phyloP scores from a whole-genome alignment of 1,140 invertebrate species.

The Anastrepha obliqua region DNA sequence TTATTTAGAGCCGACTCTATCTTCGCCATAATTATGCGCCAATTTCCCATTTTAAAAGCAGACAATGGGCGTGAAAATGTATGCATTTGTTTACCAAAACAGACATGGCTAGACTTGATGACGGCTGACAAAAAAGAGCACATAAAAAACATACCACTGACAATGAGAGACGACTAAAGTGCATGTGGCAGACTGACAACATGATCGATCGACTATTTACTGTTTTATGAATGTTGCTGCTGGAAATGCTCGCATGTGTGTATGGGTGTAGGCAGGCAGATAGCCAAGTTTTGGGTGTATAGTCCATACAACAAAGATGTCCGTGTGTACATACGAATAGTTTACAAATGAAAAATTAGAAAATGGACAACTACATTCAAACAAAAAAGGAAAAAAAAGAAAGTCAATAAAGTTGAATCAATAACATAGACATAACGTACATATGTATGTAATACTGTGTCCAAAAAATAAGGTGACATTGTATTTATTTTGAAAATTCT shows the following conservation, averaged over 20 bases:
- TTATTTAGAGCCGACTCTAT: too few species aligned
- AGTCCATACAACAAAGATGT: too few species aligned
- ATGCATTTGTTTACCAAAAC: conserved; percentile 47
- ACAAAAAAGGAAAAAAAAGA: background rate
- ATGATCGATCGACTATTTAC: conserved; percentile 15
- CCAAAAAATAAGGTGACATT: too few species aligned
- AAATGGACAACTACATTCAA: too few species aligned
- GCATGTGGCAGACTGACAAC: background rate
- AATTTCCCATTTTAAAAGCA: background rate
- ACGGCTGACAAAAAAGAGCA: background rate
- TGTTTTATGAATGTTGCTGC: background rate
- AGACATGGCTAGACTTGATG: conserved; percentile 26
- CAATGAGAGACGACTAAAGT: too few species aligned
- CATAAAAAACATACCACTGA: background rate
- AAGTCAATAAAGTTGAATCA: conserved; percentile 9
- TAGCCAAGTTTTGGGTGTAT: background rate
- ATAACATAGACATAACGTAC: background rate
- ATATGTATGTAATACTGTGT: background rate
- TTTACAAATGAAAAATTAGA: too few species aligned
- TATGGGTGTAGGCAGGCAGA: background rate
- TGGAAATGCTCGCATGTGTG: background rate
- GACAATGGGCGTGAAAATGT: conserved; percentile 39
- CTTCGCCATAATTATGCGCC: background rate
- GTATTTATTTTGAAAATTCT: too few species aligned
- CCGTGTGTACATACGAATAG: too few species aligned